Evolutionary conservation across 2,888 invertebrate genomes (phyloP).

Genomic region (Eupeodes luniger): DNA sequence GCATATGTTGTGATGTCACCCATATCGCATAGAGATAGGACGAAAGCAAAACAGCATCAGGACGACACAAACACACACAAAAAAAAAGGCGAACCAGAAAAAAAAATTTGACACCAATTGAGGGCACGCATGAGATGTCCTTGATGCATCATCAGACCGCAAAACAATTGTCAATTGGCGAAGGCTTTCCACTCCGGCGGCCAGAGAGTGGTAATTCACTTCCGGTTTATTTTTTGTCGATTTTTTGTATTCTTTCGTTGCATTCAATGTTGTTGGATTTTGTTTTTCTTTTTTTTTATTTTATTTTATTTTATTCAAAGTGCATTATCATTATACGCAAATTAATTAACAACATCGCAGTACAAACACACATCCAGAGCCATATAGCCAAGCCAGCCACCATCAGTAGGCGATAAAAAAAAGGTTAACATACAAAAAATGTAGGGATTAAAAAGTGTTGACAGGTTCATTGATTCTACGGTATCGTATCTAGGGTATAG

Average conservation of each 20-base stretch:
- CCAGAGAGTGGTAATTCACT: conserved; percentile 63
- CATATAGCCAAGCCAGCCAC: neutral
- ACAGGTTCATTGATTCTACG: conserved; percentile 70
- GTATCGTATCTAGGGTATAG: conserved; percentile 33
- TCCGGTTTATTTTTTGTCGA: conserved; percentile 24
- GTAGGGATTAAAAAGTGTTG: conserved; percentile 50
- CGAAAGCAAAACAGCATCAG: neutral
- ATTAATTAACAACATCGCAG: conserved; percentile 74
- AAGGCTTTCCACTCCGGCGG: conserved; percentile 60
- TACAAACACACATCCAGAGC: neutral
- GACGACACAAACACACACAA: neutral
- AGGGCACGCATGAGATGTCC: conserved; percentile 77
- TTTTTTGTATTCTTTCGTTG: conserved; percentile 34
- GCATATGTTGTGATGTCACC: conserved; percentile 39
- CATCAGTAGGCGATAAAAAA: conserved; percentile 46
- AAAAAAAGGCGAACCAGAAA: conserved; percentile 16
- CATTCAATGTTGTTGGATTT: no score
- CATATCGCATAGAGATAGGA: conserved; percentile 23
- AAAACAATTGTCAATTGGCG: conserved; percentile 77
- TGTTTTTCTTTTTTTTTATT: no score
- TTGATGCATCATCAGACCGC: conserved; percentile 77
- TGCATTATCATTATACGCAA: conserved; percentile 74
- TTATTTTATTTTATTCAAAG: conserved; percentile 51
- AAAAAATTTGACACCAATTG: conserved; percentile 74
- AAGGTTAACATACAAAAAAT: conserved; percentile 42